Evolutionary conservation across 2,888 invertebrate genomes (phyloP).

Genomic region (Patella ulyssiponensis): DNA sequence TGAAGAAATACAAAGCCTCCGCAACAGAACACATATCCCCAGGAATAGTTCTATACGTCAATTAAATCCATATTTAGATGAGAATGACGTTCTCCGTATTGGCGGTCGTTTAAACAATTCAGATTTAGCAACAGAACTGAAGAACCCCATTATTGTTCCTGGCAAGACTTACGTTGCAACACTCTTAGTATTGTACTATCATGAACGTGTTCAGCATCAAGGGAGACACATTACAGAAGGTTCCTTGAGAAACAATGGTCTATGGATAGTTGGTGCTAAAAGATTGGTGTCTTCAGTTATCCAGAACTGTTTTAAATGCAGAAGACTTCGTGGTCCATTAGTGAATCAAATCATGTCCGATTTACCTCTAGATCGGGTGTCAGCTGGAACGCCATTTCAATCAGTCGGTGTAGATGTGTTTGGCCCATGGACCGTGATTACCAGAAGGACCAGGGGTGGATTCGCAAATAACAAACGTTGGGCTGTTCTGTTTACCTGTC

Average conservation of each 20-base stretch:
- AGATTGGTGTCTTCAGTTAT: slow-evolving; percentile 29
- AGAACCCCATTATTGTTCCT: neutral
- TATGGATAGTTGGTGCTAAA: slow-evolving; percentile 40
- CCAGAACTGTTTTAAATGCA: slow-evolving; percentile 28
- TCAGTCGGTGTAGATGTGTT: slow-evolving; percentile 39
- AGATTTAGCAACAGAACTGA: neutral
- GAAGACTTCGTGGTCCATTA: slow-evolving; percentile 30
- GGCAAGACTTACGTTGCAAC: slow-evolving; percentile 27
- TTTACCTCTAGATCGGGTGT: slow-evolving; percentile 33
- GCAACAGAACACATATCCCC: neutral
- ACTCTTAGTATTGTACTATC: slow-evolving; percentile 30
- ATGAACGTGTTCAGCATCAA: slow-evolving; percentile 38
- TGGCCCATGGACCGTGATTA: slow-evolving; percentile 37
- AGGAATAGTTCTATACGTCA: slow-evolving; percentile 8
- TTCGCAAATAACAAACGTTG: slow-evolving; percentile 36
- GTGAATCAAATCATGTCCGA: slow-evolving; percentile 37
- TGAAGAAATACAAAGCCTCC: neutral
- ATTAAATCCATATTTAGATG: slow-evolving; percentile 10
- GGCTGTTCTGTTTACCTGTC: slow-evolving; percentile 42
- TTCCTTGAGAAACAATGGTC: slow-evolving; percentile 30
- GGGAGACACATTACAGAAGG: slow-evolving; percentile 41
- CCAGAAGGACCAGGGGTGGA: slow-evolving; percentile 38
- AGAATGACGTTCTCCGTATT: slow-evolving; percentile 18
- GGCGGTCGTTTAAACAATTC: slow-evolving; percentile 15
- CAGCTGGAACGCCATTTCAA: slow-evolving; percentile 33